Percentiles rank a stretch among this genome's conserved stretches.
Evolutionary conservation across 2,113 vertebrate genomes (phyloP).

Genomic region (Podarcis raffonei): DNA sequence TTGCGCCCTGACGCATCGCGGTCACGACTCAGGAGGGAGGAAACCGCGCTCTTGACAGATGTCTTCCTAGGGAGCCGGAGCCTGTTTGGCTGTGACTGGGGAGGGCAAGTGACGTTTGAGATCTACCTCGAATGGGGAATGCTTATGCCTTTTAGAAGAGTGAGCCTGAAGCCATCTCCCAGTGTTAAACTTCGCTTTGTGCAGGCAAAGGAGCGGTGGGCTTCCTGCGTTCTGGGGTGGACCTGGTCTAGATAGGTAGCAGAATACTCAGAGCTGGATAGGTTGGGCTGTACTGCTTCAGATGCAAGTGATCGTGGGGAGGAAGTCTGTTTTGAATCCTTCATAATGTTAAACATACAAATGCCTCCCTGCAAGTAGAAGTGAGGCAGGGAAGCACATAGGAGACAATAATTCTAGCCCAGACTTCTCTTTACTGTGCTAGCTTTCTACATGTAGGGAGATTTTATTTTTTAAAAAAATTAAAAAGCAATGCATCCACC

Average conservation of each 20-base stretch:
- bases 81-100: neutral
- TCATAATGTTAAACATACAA: neutral
- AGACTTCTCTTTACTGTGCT: neutral
- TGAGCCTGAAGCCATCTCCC: neutral
- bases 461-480: neutral
- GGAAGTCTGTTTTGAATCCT: neutral
- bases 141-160: neutral
- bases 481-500: neutral
- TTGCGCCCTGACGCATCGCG: neutral
- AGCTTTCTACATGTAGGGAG: neutral
- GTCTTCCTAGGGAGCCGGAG: neutral
- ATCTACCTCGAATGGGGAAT: neutral
- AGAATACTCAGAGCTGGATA: no score
- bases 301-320: neutral
- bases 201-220: neutral
- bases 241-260: no score
- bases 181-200: neutral
- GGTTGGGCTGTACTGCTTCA: neutral
- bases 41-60: neutral
- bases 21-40: neutral
- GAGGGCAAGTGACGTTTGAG: neutral
- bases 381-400: neutral
- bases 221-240: no score
- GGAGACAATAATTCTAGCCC: neutral
- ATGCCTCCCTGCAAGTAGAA: neutral